A percentile compares a stretch with the other conserved stretches of the same genome.
phyloP scores from a whole-genome alignment of 2,113 vertebrate genomes.

The Eolophus roseicapilla region DNA sequence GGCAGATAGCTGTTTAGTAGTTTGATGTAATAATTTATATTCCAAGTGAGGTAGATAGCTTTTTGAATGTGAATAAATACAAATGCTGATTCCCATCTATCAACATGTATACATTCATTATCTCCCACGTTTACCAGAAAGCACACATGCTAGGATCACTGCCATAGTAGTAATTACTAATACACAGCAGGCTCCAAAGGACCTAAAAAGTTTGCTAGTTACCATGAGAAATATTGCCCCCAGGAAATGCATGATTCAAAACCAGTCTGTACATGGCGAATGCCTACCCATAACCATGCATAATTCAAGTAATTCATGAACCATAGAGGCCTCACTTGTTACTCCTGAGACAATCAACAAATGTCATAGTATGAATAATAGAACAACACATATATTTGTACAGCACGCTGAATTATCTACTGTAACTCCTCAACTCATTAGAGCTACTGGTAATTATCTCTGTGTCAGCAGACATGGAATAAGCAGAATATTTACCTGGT shows the following conservation, averaged over 20 bases:
- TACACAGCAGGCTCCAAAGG: not conserved
- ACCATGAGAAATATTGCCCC: conserved; percentile 41
- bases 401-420: conserved; percentile 42
- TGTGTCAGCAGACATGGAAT: not conserved
- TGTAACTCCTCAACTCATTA: conserved; percentile 15
- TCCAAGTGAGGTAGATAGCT: not conserved
- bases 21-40: conserved; percentile 3
- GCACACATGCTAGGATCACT: not conserved
- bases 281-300: conserved; percentile 54
- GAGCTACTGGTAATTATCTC: conserved; percentile 26
- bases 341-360: conserved; percentile 63
- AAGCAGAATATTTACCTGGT: conserved; percentile 39
- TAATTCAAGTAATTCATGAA: conserved; percentile 68
- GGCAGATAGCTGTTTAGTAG: not conserved
- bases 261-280: conserved; percentile 6
- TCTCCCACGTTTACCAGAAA: not conserved
- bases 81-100: not conserved
- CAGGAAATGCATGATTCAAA: conserved; percentile 47
- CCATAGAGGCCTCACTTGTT: conserved; percentile 57
- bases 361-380: conserved; percentile 72
- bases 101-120: not conserved
- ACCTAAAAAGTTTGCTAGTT: conserved; percentile 36
- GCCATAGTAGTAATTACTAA: not conserved
- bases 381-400: conserved; percentile 53
- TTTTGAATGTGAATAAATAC: not conserved